These are phyloP conservation scores for Ennomos erosarius DNA, from an alignment of 2,888 invertebrate genomes.

Conservation along the genomic window DNA sequence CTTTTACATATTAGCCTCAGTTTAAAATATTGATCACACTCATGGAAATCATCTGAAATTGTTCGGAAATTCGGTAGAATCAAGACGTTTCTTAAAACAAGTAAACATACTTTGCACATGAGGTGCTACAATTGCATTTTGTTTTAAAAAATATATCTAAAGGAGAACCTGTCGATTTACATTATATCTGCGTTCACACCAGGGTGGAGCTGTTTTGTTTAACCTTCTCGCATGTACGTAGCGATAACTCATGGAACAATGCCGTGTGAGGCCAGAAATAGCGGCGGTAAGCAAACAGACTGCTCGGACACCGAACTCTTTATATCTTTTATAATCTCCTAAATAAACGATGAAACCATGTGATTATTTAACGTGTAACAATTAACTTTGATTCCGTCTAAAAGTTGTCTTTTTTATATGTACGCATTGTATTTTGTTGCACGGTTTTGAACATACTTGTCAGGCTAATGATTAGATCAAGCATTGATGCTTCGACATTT, in stretches of 20 bases:
- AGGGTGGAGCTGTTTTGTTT: conserved; percentile 62
- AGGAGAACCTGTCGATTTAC: conserved; percentile 15
- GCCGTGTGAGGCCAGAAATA: conserved; percentile 73
- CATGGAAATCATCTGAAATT: too few species aligned
- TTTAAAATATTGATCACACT: too few species aligned
- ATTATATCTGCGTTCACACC: conserved; percentile 30
- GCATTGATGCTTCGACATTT: too few species aligned
- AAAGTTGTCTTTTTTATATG: too few species aligned
- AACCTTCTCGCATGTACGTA: conserved; percentile 59
- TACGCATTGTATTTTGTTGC: too few species aligned
- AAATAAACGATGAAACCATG: conserved; percentile 29
- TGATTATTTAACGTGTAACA: conserved; percentile 23
- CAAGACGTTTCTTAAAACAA: too few species aligned
- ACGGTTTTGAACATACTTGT: too few species aligned
- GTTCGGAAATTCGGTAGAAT: too few species aligned
- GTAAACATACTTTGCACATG: too few species aligned
- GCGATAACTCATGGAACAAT: conserved; percentile 77
- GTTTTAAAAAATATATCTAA: not conserved
- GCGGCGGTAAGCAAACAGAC: conserved; percentile 71
- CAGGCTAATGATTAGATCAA: too few species aligned
- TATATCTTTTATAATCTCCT: conserved; percentile 44
- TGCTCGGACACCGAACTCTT: conserved; percentile 56
- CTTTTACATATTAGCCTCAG: too few species aligned
- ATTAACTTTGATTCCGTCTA: conserved; percentile 5
- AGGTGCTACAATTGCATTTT: not conserved